phyloP scores from a whole-genome alignment of 2,113 vertebrate genomes.

The Phycodurus eques region DNA sequence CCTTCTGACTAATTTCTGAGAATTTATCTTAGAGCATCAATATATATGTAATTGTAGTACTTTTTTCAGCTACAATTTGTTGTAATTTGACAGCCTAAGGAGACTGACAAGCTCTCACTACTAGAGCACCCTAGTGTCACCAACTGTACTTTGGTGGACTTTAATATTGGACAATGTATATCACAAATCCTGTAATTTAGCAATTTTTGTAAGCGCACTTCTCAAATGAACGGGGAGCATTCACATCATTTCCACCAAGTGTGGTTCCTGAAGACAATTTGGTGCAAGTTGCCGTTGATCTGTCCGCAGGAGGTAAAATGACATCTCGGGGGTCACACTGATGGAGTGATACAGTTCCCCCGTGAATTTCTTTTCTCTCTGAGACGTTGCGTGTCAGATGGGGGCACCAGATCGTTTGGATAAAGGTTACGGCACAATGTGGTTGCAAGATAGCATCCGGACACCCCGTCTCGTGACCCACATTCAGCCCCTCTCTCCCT shows the following conservation, averaged over 20 bases:
- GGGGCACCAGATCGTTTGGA: constrained; percentile 51
- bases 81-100: no score
- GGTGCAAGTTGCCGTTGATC: not conserved
- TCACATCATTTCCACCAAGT: not conserved
- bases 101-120: no score
- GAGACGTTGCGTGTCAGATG: constrained; percentile 37
- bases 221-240: no score
- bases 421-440: constrained; percentile 51
- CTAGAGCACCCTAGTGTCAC: no score
- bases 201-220: no score
- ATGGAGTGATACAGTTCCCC: constrained; percentile 16
- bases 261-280: not conserved
- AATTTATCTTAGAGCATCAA: no score
- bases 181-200: no score
- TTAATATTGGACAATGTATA: no score
- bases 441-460: constrained; percentile 43
- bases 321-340: not conserved
- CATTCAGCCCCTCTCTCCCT: constrained; percentile 30
- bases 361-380: constrained; percentile 19
- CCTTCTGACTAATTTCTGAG: no score
- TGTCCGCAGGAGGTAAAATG: not conserved
- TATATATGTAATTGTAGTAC: no score
- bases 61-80: no score
- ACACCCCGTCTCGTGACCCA: constrained; percentile 42
- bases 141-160: no score